phyloP scores from a whole-genome alignment of 2,797 vertebrate species.

The Sciurus vulgaris region DNA sequence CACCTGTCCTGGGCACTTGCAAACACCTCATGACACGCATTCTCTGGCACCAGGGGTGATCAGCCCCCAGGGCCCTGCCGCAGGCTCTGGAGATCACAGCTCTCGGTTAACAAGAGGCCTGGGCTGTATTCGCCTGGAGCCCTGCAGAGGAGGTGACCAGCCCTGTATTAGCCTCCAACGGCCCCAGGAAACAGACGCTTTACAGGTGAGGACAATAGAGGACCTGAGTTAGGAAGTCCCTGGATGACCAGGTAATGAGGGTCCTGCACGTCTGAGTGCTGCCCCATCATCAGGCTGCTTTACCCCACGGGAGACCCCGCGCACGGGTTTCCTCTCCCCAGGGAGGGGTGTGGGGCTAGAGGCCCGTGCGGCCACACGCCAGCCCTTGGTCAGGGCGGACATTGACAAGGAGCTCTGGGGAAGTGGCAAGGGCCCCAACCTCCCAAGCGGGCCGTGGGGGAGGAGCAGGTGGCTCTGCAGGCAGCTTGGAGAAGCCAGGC shows the following conservation, averaged over 20 bases:
- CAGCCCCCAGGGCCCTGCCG: neutral
- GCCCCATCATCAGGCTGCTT: no score
- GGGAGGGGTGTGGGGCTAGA: neutral
- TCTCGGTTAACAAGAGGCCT: neutral
- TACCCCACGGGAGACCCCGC: fast-evolving
- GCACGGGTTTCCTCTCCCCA: fast-evolving
- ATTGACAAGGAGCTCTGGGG: neutral
- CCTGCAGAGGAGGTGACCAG: no score
- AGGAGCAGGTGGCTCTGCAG: fast-evolving
- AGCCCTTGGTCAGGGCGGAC: no score
- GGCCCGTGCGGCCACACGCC: fast-evolving
- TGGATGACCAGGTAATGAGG: neutral
- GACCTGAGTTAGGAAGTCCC: neutral
- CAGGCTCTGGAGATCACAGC: no score
- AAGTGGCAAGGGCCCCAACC: neutral
- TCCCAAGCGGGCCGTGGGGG: fast-evolving
- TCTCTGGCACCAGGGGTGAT: fast-evolving
- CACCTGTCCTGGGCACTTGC: neutral
- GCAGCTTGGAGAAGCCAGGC: neutral
- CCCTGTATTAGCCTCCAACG: neutral
- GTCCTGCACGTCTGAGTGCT: neutral
- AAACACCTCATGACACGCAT: no score
- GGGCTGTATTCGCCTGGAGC: neutral
- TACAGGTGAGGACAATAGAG: neutral
- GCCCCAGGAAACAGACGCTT: fast-evolving